Percentiles rank a stretch among this genome's conserved stretches.
phyloP scores from a whole-genome alignment of 92 coral and sea anemone genomes.

The Isaurus tuberculatus region DNA sequence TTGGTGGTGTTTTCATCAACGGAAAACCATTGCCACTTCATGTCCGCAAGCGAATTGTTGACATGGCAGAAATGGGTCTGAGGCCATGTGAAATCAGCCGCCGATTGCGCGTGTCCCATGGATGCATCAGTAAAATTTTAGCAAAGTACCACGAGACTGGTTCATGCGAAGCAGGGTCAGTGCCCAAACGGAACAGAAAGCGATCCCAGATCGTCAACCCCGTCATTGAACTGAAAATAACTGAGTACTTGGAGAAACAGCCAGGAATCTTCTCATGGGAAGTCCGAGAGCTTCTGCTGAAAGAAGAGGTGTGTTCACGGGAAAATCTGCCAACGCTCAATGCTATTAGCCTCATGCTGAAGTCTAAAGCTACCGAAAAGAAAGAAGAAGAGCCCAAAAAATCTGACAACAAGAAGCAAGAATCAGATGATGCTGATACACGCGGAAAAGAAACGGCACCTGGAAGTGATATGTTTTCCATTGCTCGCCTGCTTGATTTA shows the following conservation, averaged over 20 bases:
- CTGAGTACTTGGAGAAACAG: slow-evolving; percentile 74
- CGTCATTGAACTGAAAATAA: slow-evolving; percentile 73
- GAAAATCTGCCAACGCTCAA: slow-evolving; percentile 91
- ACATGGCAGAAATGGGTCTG: slow-evolving; percentile 87
- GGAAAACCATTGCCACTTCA: slow-evolving; percentile 94
- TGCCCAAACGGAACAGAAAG: slow-evolving; percentile 47
- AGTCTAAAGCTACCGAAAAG: slow-evolving; percentile 70
- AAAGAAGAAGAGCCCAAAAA: slow-evolving; percentile 30
- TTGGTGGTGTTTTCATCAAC: slow-evolving; percentile 96
- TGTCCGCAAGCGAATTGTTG: slow-evolving; percentile 89
- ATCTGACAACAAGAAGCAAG: slow-evolving; percentile 10
- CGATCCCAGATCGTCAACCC: slow-evolving; percentile 52
- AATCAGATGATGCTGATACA: background rate
- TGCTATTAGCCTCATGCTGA: slow-evolving; percentile 91
- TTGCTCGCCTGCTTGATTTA: slow-evolving; percentile 29
- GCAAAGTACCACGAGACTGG: slow-evolving; percentile 98
- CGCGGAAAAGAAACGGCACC: slow-evolving; percentile 24
- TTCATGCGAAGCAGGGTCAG: slow-evolving; percentile 73
- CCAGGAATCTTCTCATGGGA: slow-evolving; percentile 99
- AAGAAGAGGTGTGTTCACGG: slow-evolving; percentile 85
- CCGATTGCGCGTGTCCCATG: slow-evolving; percentile 93
- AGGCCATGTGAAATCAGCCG: slow-evolving; percentile 98
- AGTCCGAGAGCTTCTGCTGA: slow-evolving; percentile 86
- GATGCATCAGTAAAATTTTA: slow-evolving; percentile 94
- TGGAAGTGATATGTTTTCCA: background rate